Conservation (phyloP, 2,797 vertebrate species). For the Columba guinea region DNA sequence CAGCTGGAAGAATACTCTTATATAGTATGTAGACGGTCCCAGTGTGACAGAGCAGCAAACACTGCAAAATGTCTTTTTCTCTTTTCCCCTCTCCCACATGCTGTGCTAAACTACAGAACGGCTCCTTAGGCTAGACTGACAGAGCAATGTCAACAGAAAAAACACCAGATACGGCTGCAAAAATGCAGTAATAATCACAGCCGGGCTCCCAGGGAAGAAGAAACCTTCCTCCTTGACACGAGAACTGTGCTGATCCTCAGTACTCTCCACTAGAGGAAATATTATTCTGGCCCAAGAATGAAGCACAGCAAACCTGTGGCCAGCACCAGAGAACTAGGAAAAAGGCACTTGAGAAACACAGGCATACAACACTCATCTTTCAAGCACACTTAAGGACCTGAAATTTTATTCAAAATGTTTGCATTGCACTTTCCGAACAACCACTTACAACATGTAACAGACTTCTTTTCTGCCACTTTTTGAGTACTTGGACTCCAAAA, state of each 20-base stretch:
- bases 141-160: not conserved
- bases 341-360: constrained; percentile 23
- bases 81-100: not conserved
- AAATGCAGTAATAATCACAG: not conserved
- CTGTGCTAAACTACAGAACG: not conserved
- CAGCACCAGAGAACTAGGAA: not conserved
- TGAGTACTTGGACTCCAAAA: not conserved
- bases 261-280: not conserved
- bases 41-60: not conserved
- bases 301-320: not conserved
- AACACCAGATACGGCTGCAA: not conserved
- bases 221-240: not conserved
- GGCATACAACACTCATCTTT: not conserved
- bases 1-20: not conserved
- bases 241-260: not conserved
- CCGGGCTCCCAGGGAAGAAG: not conserved
- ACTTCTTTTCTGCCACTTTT: not conserved
- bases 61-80: not conserved
- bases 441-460: not conserved
- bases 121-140: not conserved
- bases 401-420: constrained; percentile 21
- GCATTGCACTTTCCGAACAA: constrained; percentile 31
- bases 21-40: not conserved
- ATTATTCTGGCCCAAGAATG: not conserved
- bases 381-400: not conserved